A percentile compares a stretch with the other conserved stretches of the same genome.
phyloP scores from a whole-genome alignment of 1,140 invertebrate species.

The Gonatopus flavifemur region DNA sequence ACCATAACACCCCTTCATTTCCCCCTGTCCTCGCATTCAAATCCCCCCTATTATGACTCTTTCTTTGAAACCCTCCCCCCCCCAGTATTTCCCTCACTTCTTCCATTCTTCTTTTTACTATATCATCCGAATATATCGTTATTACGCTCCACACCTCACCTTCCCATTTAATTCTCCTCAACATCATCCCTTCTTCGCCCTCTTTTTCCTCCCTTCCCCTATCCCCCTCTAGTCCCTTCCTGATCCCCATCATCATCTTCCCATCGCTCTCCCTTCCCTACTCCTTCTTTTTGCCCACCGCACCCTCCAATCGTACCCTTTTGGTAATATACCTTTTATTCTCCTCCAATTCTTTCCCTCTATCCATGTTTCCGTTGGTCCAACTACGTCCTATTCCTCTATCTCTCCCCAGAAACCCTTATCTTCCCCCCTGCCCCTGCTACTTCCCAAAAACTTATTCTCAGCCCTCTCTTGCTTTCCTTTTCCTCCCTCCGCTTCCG shows the following conservation, averaged over 20 bases:
- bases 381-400: constrained; percentile 14
- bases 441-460: constrained; percentile 37
- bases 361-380: constrained; percentile 31
- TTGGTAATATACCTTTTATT: constrained; percentile 17
- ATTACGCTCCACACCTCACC: no score
- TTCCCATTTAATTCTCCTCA: no score
- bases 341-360: constrained; percentile 22
- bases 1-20: constrained; percentile 25
- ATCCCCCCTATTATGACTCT: no score
- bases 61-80: constrained; percentile 9
- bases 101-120: constrained; percentile 5
- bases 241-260: background rate
- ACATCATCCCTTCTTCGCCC: background rate
- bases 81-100: constrained; percentile 1
- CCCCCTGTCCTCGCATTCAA: constrained; percentile 17
- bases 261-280: constrained; percentile 12
- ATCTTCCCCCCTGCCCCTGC: constrained; percentile 2
- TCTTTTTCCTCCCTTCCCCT: constrained; percentile 2
- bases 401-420: constrained; percentile 24
- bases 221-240: background rate
- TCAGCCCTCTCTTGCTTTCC: constrained; percentile 17
- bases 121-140: background rate
- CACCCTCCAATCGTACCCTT: constrained; percentile 4
- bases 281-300: constrained; percentile 6
- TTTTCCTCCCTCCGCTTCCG: constrained; percentile 1